These are phyloP conservation scores for Cephus runcator DNA, from an alignment of 2,888 invertebrate genomes.

Conservation along the genomic window DNA sequence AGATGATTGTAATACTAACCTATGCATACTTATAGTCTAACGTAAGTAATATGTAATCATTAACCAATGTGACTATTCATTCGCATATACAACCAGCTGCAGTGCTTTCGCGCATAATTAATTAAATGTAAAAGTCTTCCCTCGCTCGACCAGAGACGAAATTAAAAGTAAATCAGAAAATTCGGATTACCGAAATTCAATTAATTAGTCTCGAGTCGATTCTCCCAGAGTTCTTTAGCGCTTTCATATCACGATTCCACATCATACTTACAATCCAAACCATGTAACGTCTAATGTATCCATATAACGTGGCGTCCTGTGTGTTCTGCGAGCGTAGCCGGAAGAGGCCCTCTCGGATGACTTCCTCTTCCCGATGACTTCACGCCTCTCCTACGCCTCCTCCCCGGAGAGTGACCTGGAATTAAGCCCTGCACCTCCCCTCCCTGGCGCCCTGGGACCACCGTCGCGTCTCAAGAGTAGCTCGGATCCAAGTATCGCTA, in stretches of 20 bases:
- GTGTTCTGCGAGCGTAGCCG: constrained; percentile 74
- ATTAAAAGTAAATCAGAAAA: not conserved
- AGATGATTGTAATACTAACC: not conserved
- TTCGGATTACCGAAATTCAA: not conserved
- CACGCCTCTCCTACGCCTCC: constrained; percentile 94
- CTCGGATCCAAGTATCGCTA: constrained; percentile 95
- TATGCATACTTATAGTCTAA: not conserved
- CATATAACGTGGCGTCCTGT: constrained; percentile 47
- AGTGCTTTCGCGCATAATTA: not conserved
- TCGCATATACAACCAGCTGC: not conserved
- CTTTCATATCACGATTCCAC: not conserved
- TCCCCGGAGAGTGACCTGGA: constrained; percentile 96
- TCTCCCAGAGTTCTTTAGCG: not conserved
- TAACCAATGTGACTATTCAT: not conserved
- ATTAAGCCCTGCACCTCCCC: constrained; percentile 79
- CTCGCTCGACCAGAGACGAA: not conserved
- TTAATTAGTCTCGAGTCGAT: not conserved
- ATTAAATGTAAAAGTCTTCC: not conserved
- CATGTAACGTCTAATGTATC: constrained; percentile 12
- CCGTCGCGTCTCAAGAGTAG: constrained; percentile 73
- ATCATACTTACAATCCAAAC: constrained; percentile 15
- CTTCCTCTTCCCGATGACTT: constrained; percentile 98
- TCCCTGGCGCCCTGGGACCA: constrained; percentile 71
- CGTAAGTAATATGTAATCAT: not conserved
- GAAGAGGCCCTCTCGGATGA: constrained; percentile 97